These are phyloP conservation scores for Solea senegalensis DNA, from an alignment of 2,113 vertebrate genomes.

Conservation along the genomic window DNA sequence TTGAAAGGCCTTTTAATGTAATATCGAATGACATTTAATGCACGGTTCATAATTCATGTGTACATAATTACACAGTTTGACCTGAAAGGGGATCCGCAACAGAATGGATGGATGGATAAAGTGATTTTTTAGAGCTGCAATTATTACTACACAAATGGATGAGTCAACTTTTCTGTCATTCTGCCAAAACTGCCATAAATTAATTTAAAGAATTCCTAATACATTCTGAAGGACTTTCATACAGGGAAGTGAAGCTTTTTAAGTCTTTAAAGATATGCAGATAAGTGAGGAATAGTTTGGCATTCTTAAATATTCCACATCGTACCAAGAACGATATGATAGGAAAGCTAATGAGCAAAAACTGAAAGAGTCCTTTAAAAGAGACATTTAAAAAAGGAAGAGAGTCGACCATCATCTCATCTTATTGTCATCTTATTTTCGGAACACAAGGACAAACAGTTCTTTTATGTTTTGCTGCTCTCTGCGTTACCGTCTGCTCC, in stretches of 20 bases:
- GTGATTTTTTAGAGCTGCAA: neutral
- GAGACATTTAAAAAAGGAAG: too few relatives aligned
- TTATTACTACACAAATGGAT: neutral
- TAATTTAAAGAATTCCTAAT: neutral
- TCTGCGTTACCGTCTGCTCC: neutral
- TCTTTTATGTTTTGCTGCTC: constrained; percentile 4
- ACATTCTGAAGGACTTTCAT: neutral
- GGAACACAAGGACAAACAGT: constrained; percentile 6
- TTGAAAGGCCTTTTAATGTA: neutral
- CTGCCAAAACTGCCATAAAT: neutral
- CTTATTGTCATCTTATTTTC: too few relatives aligned
- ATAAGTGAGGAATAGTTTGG: too few relatives aligned
- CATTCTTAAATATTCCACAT: too few relatives aligned
- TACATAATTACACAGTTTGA: neutral
- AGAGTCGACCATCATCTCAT: too few relatives aligned
- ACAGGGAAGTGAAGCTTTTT: neutral
- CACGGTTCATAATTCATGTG: neutral
- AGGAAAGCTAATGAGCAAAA: too few relatives aligned
- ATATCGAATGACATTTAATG: neutral
- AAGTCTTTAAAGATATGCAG: too few relatives aligned
- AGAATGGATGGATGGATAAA: neutral
- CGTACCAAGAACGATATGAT: too few relatives aligned
- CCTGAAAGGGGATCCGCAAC: neutral
- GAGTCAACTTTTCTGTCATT: too few relatives aligned
- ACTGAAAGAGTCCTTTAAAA: too few relatives aligned